Evolutionary conservation across 2,888 invertebrate genomes (phyloP), one percentile per base, ranked within the genome.

Genomic region (Odontocolon sp.): DNA sequence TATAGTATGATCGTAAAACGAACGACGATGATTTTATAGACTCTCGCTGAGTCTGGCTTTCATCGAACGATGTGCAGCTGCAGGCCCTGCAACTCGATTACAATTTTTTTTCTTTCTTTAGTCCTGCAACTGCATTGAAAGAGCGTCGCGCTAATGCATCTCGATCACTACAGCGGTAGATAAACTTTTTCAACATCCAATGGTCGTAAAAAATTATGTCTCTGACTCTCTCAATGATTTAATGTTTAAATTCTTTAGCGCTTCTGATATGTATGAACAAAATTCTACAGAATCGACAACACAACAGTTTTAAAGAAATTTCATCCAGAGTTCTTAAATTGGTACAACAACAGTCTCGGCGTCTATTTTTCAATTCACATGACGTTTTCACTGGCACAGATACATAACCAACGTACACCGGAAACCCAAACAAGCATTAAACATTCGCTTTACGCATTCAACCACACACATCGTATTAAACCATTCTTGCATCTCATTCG

Each of bases 1-100:
- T 75, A 68, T 59, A 33, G 47, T 31, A 36, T 42, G 66, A 74
- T 79, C 79, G 71, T 80, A 79, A 79, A 80, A 79, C 61, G 75
- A 68, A 70, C 69, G 71, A 78, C 78, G 73, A 79, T 80, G 50
- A 75, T 75, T 75, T 75, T 75, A 75, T 75, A 54, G 64, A 59
- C 59, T 68, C 66, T 68, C 54, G 11, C 64, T 45, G 33, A n/a
- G 40, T 54, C 33, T 23, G 59, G 21, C 59, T 70, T 75, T 66
- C 42, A 42, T 36, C 45, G 59, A 23, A 59, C 45, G 16, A n/a
- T 47, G 16, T 59, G 50, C 64, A 69, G 70, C 59, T 54, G 70
- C 54, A 38, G 26, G 33, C n/a, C 56, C 56, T 42, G 56, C 36
- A 66, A 57, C 52, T 45, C 36, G 16, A 36, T 28, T 28, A 36